Evolutionary conservation across 2,888 invertebrate genomes (phyloP), one percentile per base, ranked within the genome.

Genomic region (Leucoma salicis): DNA sequence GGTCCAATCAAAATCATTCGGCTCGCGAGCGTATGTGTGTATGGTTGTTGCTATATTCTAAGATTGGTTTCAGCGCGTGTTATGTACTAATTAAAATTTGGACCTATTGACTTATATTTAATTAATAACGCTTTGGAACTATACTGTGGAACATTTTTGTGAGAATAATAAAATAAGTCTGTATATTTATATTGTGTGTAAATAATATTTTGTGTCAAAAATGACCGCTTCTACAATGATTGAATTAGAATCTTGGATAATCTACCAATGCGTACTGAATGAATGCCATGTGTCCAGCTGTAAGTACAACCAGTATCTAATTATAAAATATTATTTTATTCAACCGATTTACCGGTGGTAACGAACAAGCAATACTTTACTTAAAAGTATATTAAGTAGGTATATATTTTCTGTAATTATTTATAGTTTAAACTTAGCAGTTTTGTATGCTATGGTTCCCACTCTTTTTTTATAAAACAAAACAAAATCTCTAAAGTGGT

Each of bases 221-320:
- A 89, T 89, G 89, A 89, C 89, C 66, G 89, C 89, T 62, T 87
- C 89, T 63, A 87, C 92, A 27, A 91, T 93, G 83, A 91, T 93
- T 60, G 93, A 93, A 75, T 72, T 93, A 74, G 93, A 93, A 74
- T 92, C 93, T 74, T 93, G 93, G 93, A 86, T 93, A 63, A 92
- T 93, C 75, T 93, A 93, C 79, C 93, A 93, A 66, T 93, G 92
- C 80, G 91, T 93, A 58, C 89, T 92, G 64, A 92, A 92, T 62
- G 93, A 93, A 81, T 92, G 92, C 76, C 92, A 91, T 81, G 90
- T 92, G 56, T 92, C 92, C 64, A 88, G 92, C 66, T 93, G 93
- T 93, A 87, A 91, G 93, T 92, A 81, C 6, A n/a, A 27, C 27
- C 11, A 27, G 8, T 43, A 27, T 0, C 12, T 31, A 13, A 25